phyloP scores from a whole-genome alignment of 1,140 invertebrate genomes.

The Bombyx mori region DNA sequence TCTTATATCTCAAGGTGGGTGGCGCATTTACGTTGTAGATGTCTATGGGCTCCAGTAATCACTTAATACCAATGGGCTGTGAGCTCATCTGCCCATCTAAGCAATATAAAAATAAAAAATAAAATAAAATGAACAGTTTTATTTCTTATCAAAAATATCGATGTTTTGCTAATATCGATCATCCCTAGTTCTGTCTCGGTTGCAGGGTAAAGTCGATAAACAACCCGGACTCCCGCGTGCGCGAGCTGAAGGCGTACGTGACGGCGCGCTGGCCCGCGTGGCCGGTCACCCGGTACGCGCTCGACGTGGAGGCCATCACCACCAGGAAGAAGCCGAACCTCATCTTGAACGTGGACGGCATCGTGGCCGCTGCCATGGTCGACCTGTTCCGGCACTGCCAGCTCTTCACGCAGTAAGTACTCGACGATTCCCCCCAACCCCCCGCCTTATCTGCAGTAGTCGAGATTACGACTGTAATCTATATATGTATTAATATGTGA shows the following conservation, averaged over 20 bases:
- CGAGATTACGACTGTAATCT: no score
- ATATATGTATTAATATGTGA: no score
- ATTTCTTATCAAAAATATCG: no score
- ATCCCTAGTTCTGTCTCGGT: no score
- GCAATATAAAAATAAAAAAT: no score
- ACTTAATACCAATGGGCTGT: no score
- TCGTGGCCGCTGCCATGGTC: slow-evolving; percentile 97
- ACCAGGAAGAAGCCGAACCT: slow-evolving; percentile 99
- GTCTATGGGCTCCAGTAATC: no score
- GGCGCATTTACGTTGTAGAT: no score
- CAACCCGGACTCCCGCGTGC: slow-evolving; percentile 98
- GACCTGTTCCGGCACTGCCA: slow-evolving; percentile 95
- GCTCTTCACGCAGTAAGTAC: slow-evolving; percentile 87
- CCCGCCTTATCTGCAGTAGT: not conserved
- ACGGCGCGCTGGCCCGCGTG: slow-evolving; percentile 93
- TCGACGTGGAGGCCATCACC: slow-evolving; percentile 99
- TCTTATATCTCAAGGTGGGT: no score
- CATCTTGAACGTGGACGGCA: slow-evolving; percentile 98
- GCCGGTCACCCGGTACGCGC: slow-evolving; percentile 93
- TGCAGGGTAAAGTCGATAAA: slow-evolving; percentile 97
- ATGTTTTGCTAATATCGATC: no score
- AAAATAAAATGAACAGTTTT: no score
- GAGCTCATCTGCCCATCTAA: no score
- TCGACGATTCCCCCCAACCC: not conserved
- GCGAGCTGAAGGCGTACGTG: slow-evolving; percentile 97